Conservation (phyloP, 2,797 vertebrate species). For the Poeciliopsis turneri region DNA sequence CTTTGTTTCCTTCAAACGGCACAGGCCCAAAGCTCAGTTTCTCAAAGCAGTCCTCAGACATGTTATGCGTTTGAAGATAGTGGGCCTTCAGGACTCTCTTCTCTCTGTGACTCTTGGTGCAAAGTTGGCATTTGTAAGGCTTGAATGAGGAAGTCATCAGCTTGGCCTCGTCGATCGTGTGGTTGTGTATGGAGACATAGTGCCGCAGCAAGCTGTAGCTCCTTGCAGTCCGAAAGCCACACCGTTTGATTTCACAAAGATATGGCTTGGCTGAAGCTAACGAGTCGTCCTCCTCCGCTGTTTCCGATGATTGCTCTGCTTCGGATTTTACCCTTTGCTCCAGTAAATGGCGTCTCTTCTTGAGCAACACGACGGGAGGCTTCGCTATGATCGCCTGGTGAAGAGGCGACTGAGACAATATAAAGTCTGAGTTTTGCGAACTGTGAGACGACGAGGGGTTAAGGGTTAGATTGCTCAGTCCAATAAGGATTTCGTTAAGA, state of each 20-base stretch:
- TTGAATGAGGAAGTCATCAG: constrained; percentile 86
- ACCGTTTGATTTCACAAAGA: constrained; percentile 87
- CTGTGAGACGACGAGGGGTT: constrained; percentile 73
- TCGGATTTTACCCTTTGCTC: constrained; percentile 34
- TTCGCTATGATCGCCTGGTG: constrained; percentile 79
- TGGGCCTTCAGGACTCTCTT: constrained; percentile 89
- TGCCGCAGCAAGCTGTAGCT: constrained; percentile 90
- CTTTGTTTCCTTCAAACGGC: constrained; percentile 69
- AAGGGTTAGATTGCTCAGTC: constrained; percentile 89
- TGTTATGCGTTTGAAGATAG: constrained; percentile 87
- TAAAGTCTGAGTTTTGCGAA: constrained; percentile 62
- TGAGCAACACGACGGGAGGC: constrained; percentile 70
- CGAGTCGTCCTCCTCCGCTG: constrained; percentile 50
- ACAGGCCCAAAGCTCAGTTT: constrained; percentile 78
- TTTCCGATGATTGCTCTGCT: constrained; percentile 14
- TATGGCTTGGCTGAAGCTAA: constrained; percentile 89
- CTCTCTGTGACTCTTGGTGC: constrained; percentile 89
- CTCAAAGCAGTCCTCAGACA: constrained; percentile 78
- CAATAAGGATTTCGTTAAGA: constrained; percentile 87
- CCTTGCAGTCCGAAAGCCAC: constrained; percentile 88
- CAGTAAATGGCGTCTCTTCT: constrained; percentile 45
- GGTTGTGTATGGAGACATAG: constrained; percentile 89
- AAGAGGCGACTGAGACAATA: constrained; percentile 69
- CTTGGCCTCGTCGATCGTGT: constrained; percentile 86
- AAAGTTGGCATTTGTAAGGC: constrained; percentile 94